Evolutionary conservation across 1,140 invertebrate genomes (phyloP), one percentile per base, ranked within the genome.

Genomic region (Subanguina moxae): DNA sequence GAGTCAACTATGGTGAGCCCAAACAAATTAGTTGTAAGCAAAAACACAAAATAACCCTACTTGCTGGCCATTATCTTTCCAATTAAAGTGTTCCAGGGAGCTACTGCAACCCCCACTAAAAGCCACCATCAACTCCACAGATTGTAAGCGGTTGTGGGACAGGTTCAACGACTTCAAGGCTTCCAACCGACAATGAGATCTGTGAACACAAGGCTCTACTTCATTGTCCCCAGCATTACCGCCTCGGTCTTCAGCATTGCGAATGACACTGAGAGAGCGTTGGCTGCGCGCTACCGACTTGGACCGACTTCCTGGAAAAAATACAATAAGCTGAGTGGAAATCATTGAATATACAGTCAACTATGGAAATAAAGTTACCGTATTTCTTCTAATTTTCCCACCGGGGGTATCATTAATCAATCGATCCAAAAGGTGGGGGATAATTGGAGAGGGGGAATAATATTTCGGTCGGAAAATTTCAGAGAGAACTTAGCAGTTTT

Each of bases 131-230:
- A 77, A 42, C 21, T 73, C 70, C 17, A 80, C 27, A n/a, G 52
- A 85, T 0, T 86, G 88, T 7, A 96, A 82, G 64, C 88, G 79
- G 85, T 96, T 96, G 78, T 93, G 91, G 0, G 91, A 89, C 7
- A 95, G 82, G 21, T 94, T 88, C 63, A 94, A 78, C 0, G 91
- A 92, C 30, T 90, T 85, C 28, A 93, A 82, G 73, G 88, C 89
- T 76, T 92, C 91, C 1, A 93, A 84, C 21, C 90, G 84, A 46
- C 90, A 82, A 78, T 95, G 93, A 17, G 90, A 84, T 74, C 94
- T 92, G 0, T 87, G n/a, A n/a, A n/a, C 85, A 81, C 93, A 95
- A 5, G 65, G 61, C 28, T 77, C 67, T 19, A 57, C 45, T 25
- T 68, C n/a, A n/a, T n/a, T n/a, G n/a, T n/a, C n/a, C n/a, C n/a